Conservation (phyloP, 2,888 invertebrate species). For the Dichetophora obliterata region DNA sequence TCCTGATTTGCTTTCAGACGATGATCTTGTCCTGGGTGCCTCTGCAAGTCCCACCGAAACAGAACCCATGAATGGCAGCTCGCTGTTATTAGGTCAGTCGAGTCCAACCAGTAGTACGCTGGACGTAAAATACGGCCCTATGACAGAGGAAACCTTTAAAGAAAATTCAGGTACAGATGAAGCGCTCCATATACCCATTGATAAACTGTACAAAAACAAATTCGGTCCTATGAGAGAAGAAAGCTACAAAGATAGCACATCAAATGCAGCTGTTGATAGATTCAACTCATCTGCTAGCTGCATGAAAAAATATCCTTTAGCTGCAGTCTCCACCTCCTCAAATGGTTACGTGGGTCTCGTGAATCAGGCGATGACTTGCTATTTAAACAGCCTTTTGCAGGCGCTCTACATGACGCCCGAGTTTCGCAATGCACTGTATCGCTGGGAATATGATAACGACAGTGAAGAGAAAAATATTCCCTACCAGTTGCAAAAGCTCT, state of each 20-base stretch:
- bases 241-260: constrained; percentile 38
- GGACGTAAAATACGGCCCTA: constrained; percentile 40
- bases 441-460: constrained; percentile 83
- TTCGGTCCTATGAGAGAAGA: constrained; percentile 46
- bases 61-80: constrained; percentile 52
- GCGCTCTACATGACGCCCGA: constrained; percentile 93
- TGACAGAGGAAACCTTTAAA: constrained; percentile 44
- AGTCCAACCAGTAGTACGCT: constrained; percentile 36
- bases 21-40: constrained; percentile 68
- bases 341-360: constrained; percentile 81
- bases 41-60: constrained; percentile 69
- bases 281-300: not conserved
- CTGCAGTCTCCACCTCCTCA: not conserved
- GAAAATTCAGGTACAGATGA: not conserved
- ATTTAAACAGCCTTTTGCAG: constrained; percentile 89
- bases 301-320: not conserved
- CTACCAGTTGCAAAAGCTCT: constrained; percentile 87
- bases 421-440: constrained; percentile 88
- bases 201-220: not conserved
- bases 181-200: not conserved
- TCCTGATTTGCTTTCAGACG: constrained; percentile 63
- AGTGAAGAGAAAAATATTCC: constrained; percentile 83
- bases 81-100: constrained; percentile 46
- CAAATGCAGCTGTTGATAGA: not conserved
- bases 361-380: constrained; percentile 94